Evolutionary conservation across 1,140 invertebrate species (phyloP).

Genomic region (Anagrus nilaparvatae): DNA sequence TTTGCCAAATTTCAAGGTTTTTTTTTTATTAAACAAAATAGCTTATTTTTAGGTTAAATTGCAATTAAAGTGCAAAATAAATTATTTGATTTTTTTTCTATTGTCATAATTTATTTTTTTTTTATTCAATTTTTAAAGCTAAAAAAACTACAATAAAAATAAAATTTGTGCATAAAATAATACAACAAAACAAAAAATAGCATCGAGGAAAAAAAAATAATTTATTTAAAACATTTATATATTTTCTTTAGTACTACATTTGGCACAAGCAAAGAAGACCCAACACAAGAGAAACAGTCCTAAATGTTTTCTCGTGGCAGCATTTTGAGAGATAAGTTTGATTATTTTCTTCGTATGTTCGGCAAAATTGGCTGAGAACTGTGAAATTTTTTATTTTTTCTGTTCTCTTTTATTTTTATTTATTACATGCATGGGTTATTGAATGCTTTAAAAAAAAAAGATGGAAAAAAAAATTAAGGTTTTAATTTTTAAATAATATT

Average conservation of each 20-base stretch:
- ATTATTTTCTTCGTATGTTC: conserved; percentile 6
- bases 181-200: background rate
- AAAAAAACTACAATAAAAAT: no score
- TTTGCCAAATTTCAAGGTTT: background rate
- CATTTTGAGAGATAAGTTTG: conserved; percentile 4
- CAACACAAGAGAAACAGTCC: conserved; percentile 12
- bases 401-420: background rate
- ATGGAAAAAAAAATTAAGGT: background rate
- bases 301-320: conserved; percentile 6
- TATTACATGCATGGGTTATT: no score
- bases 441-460: no score
- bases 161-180: conserved; percentile 1
- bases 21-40: background rate
- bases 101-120: no score
- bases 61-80: no score
- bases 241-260: no score
- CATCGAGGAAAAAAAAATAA: no score
- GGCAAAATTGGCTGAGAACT: conserved; percentile 1
- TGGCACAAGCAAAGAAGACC: conserved; percentile 6
- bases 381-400: conserved; percentile 4
- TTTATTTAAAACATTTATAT: no score
- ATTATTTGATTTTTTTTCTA: no score
- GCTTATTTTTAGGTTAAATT: conserved; percentile 1
- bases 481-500: background rate
- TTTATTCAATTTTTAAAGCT: no score